A percentile compares a stretch with the other conserved stretches of the same genome.
Evolutionary conservation across 2,797 vertebrate species (phyloP).

Genomic region (Cyclopterus lumpus): DNA sequence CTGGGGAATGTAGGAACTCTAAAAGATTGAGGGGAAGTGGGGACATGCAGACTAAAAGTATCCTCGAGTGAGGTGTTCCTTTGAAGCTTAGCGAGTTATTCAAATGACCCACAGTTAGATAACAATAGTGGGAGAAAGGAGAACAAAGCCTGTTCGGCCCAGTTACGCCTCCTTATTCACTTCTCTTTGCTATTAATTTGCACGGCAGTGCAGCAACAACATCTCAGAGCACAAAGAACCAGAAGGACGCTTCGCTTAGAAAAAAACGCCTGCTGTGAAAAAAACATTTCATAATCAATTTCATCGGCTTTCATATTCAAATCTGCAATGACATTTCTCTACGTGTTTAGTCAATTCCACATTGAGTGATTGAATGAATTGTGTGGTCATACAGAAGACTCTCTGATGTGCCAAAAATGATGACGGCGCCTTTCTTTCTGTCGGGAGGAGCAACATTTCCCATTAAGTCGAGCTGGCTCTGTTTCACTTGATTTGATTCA

Average conservation of each 20-base stretch:
- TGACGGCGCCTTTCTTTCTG: conserved; percentile 56
- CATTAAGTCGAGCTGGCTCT: conserved; percentile 58
- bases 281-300: conserved; percentile 32
- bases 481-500: conserved; percentile 75
- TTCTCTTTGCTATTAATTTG: conserved; percentile 1
- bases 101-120: neutral
- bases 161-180: conserved; percentile 4
- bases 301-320: conserved; percentile 41
- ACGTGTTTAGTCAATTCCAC: conserved; percentile 17
- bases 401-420: conserved; percentile 45
- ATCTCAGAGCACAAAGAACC: conserved; percentile 13
- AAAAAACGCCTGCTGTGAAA: neutral
- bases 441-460: conserved; percentile 63
- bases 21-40: neutral
- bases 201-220: neutral
- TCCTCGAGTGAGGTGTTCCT: neutral
- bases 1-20: neutral
- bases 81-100: neutral
- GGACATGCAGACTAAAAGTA: neutral
- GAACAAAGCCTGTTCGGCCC: conserved; percentile 25
- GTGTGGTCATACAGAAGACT: conserved; percentile 27
- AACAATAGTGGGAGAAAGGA: neutral
- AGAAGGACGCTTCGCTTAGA: neutral
- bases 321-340: conserved; percentile 8
- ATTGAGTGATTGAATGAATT: conserved; percentile 11